Conservation (phyloP, 2,888 invertebrate species). For the Cephalotes varians region DNA sequence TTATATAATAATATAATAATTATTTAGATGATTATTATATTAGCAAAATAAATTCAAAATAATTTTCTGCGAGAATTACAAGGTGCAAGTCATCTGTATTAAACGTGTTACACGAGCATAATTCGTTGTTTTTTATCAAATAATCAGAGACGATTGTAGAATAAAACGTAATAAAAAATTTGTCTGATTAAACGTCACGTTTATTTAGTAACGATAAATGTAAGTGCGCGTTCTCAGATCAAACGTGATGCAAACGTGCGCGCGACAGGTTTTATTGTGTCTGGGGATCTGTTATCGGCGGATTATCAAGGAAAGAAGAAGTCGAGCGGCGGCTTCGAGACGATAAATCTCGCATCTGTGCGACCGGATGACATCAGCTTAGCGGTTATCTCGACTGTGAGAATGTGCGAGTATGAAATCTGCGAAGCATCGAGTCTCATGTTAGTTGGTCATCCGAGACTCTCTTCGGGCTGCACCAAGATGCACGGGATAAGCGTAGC, state of each 20-base stretch:
- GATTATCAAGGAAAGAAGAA: slow-evolving; percentile 17
- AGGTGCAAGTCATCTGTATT: neutral
- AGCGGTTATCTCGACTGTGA: slow-evolving; percentile 34
- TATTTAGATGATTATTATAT: too few relatives aligned
- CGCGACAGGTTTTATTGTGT: slow-evolving; percentile 34
- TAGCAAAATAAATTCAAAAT: neutral
- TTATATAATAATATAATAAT: too few relatives aligned
- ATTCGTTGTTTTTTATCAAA: neutral
- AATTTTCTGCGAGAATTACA: neutral
- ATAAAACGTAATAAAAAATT: slow-evolving; percentile 7
- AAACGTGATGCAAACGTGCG: neutral
- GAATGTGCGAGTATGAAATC: slow-evolving; percentile 42
- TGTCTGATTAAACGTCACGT: neutral
- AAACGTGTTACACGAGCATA: neutral
- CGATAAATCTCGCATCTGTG: slow-evolving; percentile 15
- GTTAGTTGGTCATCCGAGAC: slow-evolving; percentile 38
- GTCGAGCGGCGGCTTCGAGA: neutral
- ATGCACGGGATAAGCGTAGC: slow-evolving; percentile 26
- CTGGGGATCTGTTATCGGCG: slow-evolving; percentile 6
- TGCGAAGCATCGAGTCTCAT: slow-evolving; percentile 41
- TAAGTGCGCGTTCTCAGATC: neutral
- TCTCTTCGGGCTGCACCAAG: neutral
- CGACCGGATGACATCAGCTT: slow-evolving; percentile 26
- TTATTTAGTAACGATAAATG: slow-evolving; percentile 3
- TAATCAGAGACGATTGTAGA: neutral